Evolutionary conservation across 37 sponge, comb jelly and placozoan species (phyloP).

Genomic region (Chondrilla cf. caribensis): DNA sequence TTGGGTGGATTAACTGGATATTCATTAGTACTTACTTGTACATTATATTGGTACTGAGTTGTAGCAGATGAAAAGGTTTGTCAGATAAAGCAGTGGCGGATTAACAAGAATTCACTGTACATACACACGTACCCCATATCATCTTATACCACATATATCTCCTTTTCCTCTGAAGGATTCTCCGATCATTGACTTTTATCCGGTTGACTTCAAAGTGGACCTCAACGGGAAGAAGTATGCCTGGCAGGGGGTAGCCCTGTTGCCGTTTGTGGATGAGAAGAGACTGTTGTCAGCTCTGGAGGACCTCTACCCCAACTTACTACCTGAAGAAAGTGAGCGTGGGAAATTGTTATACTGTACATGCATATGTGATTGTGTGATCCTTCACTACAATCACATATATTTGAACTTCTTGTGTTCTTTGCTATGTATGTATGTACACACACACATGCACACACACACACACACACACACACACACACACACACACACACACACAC

Average conservation of each 20-base stretch:
- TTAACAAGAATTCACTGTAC: no score
- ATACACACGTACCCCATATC: no score
- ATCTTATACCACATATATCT: neutral
- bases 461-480: neutral
- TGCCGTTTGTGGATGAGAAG: conserved; percentile 97
- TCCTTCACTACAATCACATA: no score
- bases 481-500: neutral
- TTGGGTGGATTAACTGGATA: no score
- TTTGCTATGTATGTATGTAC: neutral
- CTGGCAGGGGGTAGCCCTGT: conserved; percentile 98
- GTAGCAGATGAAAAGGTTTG: no score
- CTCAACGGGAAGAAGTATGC: conserved; percentile 99
- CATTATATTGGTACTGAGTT: no score
- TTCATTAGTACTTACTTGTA: no score
- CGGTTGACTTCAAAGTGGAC: conserved; percentile 92
- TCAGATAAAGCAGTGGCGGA: no score
- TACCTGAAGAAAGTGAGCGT: conserved; percentile 61
- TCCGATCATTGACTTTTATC: conserved; percentile 98
- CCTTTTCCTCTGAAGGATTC: conserved; percentile 64
- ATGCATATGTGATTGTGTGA: no score
- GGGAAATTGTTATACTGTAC: no score
- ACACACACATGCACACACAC: neutral
- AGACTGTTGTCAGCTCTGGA: conserved; percentile 79
- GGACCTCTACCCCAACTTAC: conserved; percentile 68
- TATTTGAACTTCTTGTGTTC: no score